Percentiles rank a stretch among this genome's conserved stretches.
Conservation (phyloP, 1,140 invertebrate species). For the Littorina saxatilis region DNA sequence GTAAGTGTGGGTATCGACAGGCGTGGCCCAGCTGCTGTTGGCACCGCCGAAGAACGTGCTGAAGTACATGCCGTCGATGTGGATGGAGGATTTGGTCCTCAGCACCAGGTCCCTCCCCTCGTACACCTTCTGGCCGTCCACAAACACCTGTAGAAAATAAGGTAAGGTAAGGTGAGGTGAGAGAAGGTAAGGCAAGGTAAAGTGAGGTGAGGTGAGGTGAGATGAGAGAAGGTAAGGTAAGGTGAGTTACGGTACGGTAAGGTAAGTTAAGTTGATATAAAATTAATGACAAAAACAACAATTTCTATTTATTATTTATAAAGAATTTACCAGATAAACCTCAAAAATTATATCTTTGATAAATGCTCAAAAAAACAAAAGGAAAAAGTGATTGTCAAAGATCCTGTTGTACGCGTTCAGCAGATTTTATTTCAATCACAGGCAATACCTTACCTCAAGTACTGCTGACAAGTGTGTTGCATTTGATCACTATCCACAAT, state of each 20-base stretch:
- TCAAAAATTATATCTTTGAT: background rate
- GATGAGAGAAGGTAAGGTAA: no score
- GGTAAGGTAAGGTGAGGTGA: background rate
- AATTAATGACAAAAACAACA: background rate
- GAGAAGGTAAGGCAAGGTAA: background rate
- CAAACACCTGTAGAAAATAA: background rate
- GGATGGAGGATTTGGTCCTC: background rate
- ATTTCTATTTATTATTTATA: background rate
- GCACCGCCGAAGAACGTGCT: conserved; percentile 63
- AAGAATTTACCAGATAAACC: background rate
- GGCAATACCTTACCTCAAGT: background rate
- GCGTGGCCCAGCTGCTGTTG: conserved; percentile 50
- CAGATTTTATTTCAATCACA: background rate
- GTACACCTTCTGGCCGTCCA: background rate
- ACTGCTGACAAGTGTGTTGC: background rate
- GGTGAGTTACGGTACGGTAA: no score
- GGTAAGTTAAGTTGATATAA: background rate
- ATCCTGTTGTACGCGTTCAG: no score
- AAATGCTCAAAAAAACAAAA: background rate
- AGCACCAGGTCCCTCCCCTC: background rate
- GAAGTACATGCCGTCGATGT: conserved; percentile 55
- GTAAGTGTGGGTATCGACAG: conserved; percentile 50
- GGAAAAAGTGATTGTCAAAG: background rate
- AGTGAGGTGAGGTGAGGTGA: background rate
- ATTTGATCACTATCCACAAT: background rate